Base-by-base conservation (phyloP, 2,888 invertebrate species). In the Notodonta dromedarius region DNA sequence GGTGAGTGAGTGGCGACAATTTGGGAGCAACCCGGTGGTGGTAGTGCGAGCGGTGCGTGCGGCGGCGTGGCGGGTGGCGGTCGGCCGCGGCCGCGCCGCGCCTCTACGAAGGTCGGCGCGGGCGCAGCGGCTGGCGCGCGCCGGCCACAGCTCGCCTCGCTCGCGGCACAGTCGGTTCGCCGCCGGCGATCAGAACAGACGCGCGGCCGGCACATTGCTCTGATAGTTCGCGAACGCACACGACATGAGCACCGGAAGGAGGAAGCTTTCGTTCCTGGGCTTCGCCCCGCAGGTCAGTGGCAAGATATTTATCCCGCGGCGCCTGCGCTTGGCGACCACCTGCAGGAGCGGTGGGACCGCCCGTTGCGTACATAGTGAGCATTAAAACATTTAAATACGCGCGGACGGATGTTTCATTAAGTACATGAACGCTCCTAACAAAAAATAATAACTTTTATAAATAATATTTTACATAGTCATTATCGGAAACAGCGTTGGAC, bases 251-350 rank as follows among this genome's bases (percentile, higher is more conserved):
- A 94, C 94, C 76, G 95, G 95, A 81, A 94, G 95, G 80, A 95
- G 96, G 87, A 96, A 96, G 84, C 92, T 96, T 61, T 96, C 96
- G 58, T 96, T 96, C 86, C 94, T 96, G 68, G 96, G 96, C 76
- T 96, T 96, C 82, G 94, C 94, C 66, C 94, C 95, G 14, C 90
- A 94, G 94, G 94, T 90, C 80, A 90, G 94, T 91, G 76, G 35
- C n/a, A 12, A 46, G 13, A 46, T 56, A 16, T 11, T 6, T 35
- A 6, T 5, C 32, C 5, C 50, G 24, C 24, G 7, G 12, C 44
- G 7, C 6, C 35, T 24, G 16, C 14, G 48, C n/a, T 8, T 4
- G 16, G 50, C 16, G 11, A 11, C 53, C 7, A 35, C 35, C 35
- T n/a, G n/a, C 46, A 46, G 46, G 11, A 2, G 46, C 46, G 2